Evolutionary conservation across 1,140 invertebrate genomes (phyloP).

Genomic region (Sycophila sp.): DNA sequence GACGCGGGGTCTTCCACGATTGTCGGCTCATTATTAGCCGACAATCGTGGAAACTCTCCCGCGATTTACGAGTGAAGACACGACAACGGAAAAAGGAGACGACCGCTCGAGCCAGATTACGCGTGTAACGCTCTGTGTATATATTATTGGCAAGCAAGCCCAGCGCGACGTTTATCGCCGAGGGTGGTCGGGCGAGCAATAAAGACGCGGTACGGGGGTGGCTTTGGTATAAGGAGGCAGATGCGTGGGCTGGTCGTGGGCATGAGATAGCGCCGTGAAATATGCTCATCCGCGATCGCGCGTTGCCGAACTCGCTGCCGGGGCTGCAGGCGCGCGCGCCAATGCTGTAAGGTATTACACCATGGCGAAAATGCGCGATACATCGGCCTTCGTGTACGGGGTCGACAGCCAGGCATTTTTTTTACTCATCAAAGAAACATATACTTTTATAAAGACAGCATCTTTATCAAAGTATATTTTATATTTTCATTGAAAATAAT

Average conservation of each 20-base stretch:
- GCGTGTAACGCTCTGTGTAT: constrained; percentile 9
- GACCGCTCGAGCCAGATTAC: constrained; percentile 8
- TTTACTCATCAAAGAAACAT: no score
- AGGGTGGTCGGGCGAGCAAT: constrained; percentile 51
- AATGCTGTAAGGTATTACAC: no score
- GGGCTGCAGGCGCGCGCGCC: constrained; percentile 23
- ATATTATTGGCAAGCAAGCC: background rate
- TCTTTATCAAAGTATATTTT: no score
- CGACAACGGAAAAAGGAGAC: background rate
- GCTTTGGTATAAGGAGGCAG: constrained; percentile 12
- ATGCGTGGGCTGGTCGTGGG: constrained; percentile 38
- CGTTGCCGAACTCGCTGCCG: constrained; percentile 17
- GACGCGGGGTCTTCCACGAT: no score
- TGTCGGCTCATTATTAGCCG: no score
- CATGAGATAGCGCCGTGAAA: constrained; percentile 54
- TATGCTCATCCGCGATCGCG: constrained; percentile 54
- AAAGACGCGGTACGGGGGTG: background rate
- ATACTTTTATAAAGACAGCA: no score
- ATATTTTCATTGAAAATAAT: no score
- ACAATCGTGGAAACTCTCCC: background rate
- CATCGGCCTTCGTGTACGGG: no score
- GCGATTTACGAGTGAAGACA: background rate
- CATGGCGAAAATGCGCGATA: no score
- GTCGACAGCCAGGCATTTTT: no score
- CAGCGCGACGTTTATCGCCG: constrained; percentile 21